Conservation (phyloP, 2,888 invertebrate species). For the Drosophila koepferae region DNA sequence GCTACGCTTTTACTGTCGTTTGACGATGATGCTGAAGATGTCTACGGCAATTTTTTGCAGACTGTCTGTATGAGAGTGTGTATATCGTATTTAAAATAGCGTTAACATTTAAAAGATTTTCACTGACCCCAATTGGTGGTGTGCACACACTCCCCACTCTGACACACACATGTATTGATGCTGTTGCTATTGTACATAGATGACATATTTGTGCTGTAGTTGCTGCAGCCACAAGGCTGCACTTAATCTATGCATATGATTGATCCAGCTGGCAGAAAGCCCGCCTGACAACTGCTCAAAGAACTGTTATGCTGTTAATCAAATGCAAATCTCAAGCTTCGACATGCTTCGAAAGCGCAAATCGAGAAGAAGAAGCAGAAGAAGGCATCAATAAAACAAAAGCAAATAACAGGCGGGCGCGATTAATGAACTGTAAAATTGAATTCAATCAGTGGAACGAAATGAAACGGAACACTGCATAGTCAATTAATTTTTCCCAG, state of each 20-base stretch:
- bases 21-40: constrained; percentile 62
- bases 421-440: constrained; percentile 78
- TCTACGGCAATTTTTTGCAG: constrained; percentile 64
- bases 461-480: constrained; percentile 53
- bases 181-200: constrained; percentile 25
- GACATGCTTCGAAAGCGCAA: constrained; percentile 47
- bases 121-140: constrained; percentile 83
- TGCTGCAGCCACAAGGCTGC: constrained; percentile 28
- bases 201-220: constrained; percentile 48
- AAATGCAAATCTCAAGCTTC: constrained; percentile 23
- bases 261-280: constrained; percentile 12
- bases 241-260: constrained; percentile 60
- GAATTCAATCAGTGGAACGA: constrained; percentile 73
- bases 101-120: constrained; percentile 83
- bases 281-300: constrained; percentile 16
- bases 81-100: constrained; percentile 76
- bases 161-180: constrained; percentile 45
- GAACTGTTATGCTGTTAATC: constrained; percentile 30
- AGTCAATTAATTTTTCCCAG: constrained; percentile 67
- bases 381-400: constrained; percentile 20
- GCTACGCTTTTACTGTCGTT: constrained; percentile 75
- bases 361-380: constrained; percentile 26
- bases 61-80: constrained; percentile 15
- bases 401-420: constrained; percentile 53
- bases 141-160: constrained; percentile 50